Conservation (phyloP, 2,888 invertebrate species). For the Unio delphinus region DNA sequence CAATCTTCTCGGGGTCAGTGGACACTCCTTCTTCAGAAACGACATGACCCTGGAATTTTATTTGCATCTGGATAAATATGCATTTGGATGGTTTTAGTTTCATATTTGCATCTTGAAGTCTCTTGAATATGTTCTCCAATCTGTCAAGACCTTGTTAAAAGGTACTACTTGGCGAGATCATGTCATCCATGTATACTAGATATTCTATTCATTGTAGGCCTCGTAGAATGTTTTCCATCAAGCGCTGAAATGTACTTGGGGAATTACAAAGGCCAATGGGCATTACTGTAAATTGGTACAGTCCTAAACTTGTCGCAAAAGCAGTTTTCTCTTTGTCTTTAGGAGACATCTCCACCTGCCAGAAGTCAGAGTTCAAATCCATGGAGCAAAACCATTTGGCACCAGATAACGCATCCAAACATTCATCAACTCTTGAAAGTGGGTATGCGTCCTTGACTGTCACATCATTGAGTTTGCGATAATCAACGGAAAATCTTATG, state of each 20-base stretch:
- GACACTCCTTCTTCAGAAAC: slow-evolving; percentile 12
- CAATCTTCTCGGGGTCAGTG: slow-evolving; percentile 19
- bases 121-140: slow-evolving; percentile 13
- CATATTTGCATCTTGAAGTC: slow-evolving; percentile 11
- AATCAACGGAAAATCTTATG: too few relatives aligned
- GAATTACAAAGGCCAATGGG: slow-evolving; percentile 26
- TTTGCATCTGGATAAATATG: slow-evolving; percentile 14
- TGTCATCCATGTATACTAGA: slow-evolving; percentile 24
- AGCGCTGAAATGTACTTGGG: slow-evolving; percentile 39
- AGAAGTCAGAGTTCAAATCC: slow-evolving; percentile 31
- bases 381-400: too few relatives aligned
- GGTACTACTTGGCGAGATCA: slow-evolving; percentile 11
- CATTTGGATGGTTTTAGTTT: slow-evolving; percentile 25
- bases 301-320: slow-evolving; percentile 22
- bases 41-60: slow-evolving; percentile 16
- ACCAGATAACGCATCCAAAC: slow-evolving; percentile 28
- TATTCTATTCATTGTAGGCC: slow-evolving; percentile 21
- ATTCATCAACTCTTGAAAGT: slow-evolving; percentile 29
- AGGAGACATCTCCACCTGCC: slow-evolving; percentile 26
- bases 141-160: slow-evolving; percentile 10
- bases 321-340: slow-evolving; percentile 31
- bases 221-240: slow-evolving; percentile 29
- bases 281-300: slow-evolving; percentile 29
- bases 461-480: neutral
- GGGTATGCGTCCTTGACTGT: neutral